Percentiles rank a stretch among this genome's conserved stretches.
phyloP scores from a whole-genome alignment of 1,140 invertebrate genomes.

The Stegodyphus dumicola region DNA sequence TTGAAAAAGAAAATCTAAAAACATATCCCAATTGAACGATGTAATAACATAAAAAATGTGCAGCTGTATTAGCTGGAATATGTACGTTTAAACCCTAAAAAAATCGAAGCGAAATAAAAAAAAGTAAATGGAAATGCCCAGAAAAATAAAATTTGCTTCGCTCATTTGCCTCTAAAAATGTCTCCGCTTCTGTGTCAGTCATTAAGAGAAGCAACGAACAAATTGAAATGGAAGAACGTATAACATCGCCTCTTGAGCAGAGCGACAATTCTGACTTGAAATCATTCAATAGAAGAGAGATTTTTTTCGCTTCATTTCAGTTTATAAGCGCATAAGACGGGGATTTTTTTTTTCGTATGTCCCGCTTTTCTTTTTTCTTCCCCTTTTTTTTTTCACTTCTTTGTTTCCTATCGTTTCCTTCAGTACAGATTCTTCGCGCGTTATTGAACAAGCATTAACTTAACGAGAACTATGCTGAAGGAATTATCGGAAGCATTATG shows the following conservation, averaged over 20 bases:
- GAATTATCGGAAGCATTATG: slow-evolving; percentile 48
- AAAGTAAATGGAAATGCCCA: too few species aligned
- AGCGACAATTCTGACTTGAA: slow-evolving; percentile 2
- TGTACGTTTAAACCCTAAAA: too few species aligned
- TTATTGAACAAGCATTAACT: slow-evolving; percentile 53
- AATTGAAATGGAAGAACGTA: slow-evolving; percentile 35
- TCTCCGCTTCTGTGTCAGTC: slow-evolving; percentile 4
- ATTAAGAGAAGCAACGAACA: slow-evolving; percentile 40
- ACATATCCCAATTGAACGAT: too few species aligned
- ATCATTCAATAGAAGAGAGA: slow-evolving; percentile 16
- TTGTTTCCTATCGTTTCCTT: neutral
- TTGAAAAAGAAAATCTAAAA: too few species aligned
- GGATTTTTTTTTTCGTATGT: slow-evolving; percentile 18
- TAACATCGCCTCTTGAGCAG: neutral
- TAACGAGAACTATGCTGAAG: slow-evolving; percentile 39
- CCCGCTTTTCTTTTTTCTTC: neutral
- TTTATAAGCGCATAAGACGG: slow-evolving; percentile 2
- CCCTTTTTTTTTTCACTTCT: too few species aligned
- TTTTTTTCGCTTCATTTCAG: slow-evolving; percentile 9
- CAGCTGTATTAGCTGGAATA: neutral
- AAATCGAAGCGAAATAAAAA: too few species aligned
- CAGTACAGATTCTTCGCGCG: slow-evolving; percentile 21
- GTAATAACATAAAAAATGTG: too few species aligned
- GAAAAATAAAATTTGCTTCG: too few species aligned
- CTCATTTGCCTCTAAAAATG: slow-evolving; percentile 16